Percentiles rank a stretch among this genome's conserved stretches.
Evolutionary conservation across 2,797 vertebrate genomes (phyloP).

Genomic region (Lycodopsis pacificus): DNA sequence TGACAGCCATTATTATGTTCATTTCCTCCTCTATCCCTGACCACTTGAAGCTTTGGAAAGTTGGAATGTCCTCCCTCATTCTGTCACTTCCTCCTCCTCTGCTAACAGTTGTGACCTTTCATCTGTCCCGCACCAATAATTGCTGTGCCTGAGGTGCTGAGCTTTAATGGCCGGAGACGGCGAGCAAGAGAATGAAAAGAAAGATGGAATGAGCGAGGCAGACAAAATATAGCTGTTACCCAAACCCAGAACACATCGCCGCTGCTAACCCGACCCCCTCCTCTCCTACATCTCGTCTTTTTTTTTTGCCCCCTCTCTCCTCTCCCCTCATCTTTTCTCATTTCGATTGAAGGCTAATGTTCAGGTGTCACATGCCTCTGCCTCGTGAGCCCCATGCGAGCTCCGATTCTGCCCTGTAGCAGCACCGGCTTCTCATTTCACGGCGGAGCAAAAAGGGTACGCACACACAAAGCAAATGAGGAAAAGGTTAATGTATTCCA

Average conservation of each 20-base stretch:
- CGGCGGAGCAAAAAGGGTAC: conserved; percentile 55
- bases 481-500: conserved; percentile 82
- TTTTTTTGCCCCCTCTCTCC: background rate
- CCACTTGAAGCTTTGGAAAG: conserved; percentile 43
- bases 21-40: conserved; percentile 23
- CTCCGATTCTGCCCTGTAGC: conserved; percentile 55
- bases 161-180: conserved; percentile 57
- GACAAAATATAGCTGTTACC: conserved; percentile 68
- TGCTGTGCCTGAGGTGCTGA: conserved; percentile 69
- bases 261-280: background rate
- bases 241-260: conserved; percentile 44
- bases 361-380: conserved; percentile 57
- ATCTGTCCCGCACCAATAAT: conserved; percentile 74
- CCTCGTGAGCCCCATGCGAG: conserved; percentile 59
- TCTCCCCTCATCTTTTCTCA: conserved; percentile 66
- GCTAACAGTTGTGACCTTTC: conserved; percentile 79
- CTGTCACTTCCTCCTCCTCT: conserved; percentile 60
- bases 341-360: conserved; percentile 72
- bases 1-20: conserved; percentile 30
- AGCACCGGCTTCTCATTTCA: conserved; percentile 61
- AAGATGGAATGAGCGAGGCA: conserved; percentile 59
- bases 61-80: conserved; percentile 53
- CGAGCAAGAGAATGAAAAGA: conserved; percentile 52
- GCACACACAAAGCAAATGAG: conserved; percentile 66
- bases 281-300: conserved; percentile 13